These are phyloP conservation scores for Sarcophaga carnaria DNA, from an alignment of 2,888 invertebrate species.

Conservation along the genomic window DNA sequence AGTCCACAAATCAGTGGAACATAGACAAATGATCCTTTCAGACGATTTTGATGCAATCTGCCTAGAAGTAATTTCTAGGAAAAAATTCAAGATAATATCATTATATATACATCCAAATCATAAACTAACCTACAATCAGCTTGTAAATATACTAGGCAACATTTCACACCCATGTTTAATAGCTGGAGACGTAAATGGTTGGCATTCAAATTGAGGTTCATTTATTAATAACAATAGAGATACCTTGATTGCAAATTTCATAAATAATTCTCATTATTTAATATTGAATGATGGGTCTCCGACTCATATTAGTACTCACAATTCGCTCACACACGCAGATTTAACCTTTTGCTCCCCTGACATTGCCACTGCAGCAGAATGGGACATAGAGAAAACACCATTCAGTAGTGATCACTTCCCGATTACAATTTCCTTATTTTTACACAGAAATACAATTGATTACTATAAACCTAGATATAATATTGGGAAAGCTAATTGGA, in stretches of 20 bases:
- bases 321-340: neutral
- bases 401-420: constrained; percentile 1
- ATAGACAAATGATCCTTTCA: no score
- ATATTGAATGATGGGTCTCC: constrained; percentile 15
- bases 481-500: neutral
- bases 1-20: no score
- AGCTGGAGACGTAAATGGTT: neutral
- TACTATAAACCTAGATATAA: neutral
- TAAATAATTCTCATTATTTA: constrained; percentile 14
- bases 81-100: neutral
- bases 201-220: neutral
- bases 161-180: neutral
- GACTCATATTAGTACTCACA: constrained; percentile 7
- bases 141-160: neutral
- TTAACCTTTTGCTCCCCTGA: neutral
- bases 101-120: neutral
- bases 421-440: neutral
- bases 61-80: no score
- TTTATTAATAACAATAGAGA: neutral
- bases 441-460: neutral
- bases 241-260: neutral
- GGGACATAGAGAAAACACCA: constrained; percentile 6
- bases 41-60: no score
- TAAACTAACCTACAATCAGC: neutral
- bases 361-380: constrained; percentile 2